Base-by-base conservation (phyloP, 2,113 vertebrate species). In the Trematocara zebra region DNA sequence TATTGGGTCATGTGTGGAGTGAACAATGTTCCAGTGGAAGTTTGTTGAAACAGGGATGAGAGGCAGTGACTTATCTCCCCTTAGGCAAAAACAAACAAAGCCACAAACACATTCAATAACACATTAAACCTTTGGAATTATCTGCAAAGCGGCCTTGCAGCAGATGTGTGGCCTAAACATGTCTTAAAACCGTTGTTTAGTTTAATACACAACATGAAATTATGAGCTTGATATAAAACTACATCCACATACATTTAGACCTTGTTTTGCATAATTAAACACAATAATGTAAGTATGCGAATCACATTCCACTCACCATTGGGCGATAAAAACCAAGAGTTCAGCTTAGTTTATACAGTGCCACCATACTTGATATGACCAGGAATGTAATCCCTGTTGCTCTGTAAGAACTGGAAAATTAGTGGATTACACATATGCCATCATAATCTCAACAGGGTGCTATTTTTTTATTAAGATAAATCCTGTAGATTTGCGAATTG, bases 11-110 rank as follows among this genome's bases (percentile, higher is more conserved):
- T 92, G 83, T 82, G 86, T 74, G 67, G 80, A 93, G 83, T 85
- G 51, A 90, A 86, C 23, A 86, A 53, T 82, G 42, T 82, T 82
- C 35, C 78, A 84, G 57, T 78, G 74, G 56, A 83, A 85, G 42
- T 72, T 86, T 87, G 86, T 84, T 93, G 90, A 93, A 81, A 82
- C 44, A 64, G 54, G 84, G 37, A 88, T 84, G 74, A 88, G 81
- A 88, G 20, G 81, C 53, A 3, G 85, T 23, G 49, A 80, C 82
- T 88, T 88, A 89, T 83, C 64, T 85, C 44, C 72, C 88, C 51
- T 49, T 56, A 74, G 83, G 67, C 84, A 88, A 90, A 91, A 91
- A 90, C 87, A 93, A 90, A 93, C 83, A 88, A 89, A 90, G 44
- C 57, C 79, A 85, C 67, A 86, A 85, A 90, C 33, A 59, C 84